Conservation (phyloP, 2,888 invertebrate genomes). For the Dione juno region DNA sequence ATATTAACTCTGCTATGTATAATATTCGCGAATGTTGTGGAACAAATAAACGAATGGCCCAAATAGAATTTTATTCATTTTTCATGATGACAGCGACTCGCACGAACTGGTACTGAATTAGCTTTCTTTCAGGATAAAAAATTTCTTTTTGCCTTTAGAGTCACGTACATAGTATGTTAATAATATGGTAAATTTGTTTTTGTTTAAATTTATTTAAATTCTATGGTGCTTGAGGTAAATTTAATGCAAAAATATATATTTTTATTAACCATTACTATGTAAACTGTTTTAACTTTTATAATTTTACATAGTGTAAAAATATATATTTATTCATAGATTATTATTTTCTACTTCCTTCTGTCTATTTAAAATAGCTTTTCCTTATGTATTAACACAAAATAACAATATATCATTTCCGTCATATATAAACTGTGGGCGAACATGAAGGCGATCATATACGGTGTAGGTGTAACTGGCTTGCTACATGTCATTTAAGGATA, state of each 20-base stretch:
- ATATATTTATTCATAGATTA: not conserved
- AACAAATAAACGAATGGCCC: constrained; percentile 64
- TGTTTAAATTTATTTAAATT: too few relatives aligned
- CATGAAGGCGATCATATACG: constrained; percentile 62
- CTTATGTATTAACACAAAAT: constrained; percentile 19
- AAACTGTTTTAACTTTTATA: not conserved
- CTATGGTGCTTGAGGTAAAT: too few relatives aligned
- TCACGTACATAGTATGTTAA: constrained; percentile 13
- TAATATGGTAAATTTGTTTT: not conserved
- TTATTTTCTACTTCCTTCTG: not conserved
- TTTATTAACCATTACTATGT: too few relatives aligned
- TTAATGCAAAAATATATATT: too few relatives aligned
- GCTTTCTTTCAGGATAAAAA: constrained; percentile 66
- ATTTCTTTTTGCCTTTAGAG: constrained; percentile 41
- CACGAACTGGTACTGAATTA: constrained; percentile 76
- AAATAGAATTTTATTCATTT: constrained; percentile 80
- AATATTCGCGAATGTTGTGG: constrained; percentile 54
- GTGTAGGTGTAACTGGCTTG: constrained; percentile 53
- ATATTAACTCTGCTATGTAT: constrained; percentile 17
- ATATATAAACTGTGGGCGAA: constrained; percentile 63
- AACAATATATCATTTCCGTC: constrained; percentile 58
- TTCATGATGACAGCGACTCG: constrained; percentile 78
- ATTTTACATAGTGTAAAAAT: too few relatives aligned
- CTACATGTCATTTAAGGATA: constrained; percentile 45
- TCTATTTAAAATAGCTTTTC: constrained; percentile 6